phyloP scores from a whole-genome alignment of 2,797 vertebrate genomes.

The Cryptoblepharus egeriae region DNA sequence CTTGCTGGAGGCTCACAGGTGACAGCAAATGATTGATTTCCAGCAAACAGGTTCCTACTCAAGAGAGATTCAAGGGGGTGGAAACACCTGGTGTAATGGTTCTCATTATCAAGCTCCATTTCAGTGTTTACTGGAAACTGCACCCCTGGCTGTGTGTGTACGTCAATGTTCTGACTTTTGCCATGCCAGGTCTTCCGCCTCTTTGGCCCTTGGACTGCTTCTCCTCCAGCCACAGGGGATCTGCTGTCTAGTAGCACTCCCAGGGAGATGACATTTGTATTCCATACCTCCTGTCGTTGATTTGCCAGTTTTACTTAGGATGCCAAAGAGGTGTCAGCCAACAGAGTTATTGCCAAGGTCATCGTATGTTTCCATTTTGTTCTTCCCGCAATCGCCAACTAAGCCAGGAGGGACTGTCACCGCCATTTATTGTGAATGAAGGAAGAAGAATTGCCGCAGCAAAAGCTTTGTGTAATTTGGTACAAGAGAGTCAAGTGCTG shows the following conservation, averaged over 20 bases:
- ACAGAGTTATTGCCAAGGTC: slow-evolving; percentile 22
- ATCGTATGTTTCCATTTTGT: slow-evolving; percentile 25
- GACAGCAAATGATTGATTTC: background rate
- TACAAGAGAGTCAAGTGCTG: background rate
- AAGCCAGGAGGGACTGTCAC: slow-evolving; percentile 32
- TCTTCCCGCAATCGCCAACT: background rate
- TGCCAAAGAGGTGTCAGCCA: slow-evolving; percentile 41
- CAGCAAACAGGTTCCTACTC: background rate
- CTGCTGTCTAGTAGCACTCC: background rate
- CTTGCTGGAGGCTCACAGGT: too few species aligned
- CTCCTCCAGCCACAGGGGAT: slow-evolving; percentile 9
- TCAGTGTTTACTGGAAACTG: background rate
- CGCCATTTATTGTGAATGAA: slow-evolving; percentile 33
- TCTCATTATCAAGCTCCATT: background rate
- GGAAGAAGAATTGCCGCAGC: background rate
- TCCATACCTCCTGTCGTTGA: background rate
- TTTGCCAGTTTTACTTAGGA: background rate
- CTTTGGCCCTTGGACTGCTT: background rate
- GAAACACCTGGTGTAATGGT: background rate
- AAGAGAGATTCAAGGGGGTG: background rate
- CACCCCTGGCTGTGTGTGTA: background rate
- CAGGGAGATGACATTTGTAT: background rate
- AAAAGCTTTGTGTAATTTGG: background rate
- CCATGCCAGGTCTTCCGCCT: background rate
- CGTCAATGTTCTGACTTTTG: slow-evolving; percentile 8